Evolutionary conservation across 1,140 invertebrate species (phyloP).

Genomic region (Meloidogyne chitwoodi): DNA sequence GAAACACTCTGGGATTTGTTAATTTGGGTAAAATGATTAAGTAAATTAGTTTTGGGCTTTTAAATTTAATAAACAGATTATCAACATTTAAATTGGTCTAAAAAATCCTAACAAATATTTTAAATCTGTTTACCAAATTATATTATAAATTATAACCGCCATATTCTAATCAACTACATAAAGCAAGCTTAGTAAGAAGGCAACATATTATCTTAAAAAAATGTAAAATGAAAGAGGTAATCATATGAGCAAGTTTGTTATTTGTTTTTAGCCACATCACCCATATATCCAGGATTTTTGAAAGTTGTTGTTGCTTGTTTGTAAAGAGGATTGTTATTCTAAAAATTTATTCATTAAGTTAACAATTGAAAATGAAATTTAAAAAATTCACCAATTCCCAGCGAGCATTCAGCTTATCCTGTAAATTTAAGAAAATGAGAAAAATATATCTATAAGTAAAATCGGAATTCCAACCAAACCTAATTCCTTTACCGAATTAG

Average conservation of each 20-base stretch:
- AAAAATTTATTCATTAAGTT: slow-evolving; percentile 59
- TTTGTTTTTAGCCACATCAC: slow-evolving; percentile 46
- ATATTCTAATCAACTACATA: no score
- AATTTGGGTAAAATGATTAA: no score
- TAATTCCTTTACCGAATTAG: background rate
- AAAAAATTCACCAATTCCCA: slow-evolving; percentile 6
- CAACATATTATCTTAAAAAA: no score
- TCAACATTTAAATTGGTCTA: no score
- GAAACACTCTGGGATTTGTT: no score
- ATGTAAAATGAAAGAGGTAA: no score
- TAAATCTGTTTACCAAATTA: no score
- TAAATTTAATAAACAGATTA: no score
- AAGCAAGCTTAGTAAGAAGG: no score
- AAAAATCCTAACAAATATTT: no score
- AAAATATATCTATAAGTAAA: background rate
- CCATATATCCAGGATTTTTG: slow-evolving; percentile 92
- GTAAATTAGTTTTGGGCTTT: no score
- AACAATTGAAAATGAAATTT: slow-evolving; percentile 41
- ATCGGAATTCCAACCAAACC: background rate
- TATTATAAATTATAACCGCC: no score
- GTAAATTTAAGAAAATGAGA: background rate
- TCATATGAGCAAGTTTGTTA: background rate
- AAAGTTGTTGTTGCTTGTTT: slow-evolving; percentile 97
- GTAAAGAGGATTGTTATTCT: slow-evolving; percentile 97
- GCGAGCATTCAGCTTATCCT: background rate